These are phyloP conservation scores for Malachius bipustulatus DNA, from an alignment of 2,888 invertebrate species.

Conservation along the genomic window DNA sequence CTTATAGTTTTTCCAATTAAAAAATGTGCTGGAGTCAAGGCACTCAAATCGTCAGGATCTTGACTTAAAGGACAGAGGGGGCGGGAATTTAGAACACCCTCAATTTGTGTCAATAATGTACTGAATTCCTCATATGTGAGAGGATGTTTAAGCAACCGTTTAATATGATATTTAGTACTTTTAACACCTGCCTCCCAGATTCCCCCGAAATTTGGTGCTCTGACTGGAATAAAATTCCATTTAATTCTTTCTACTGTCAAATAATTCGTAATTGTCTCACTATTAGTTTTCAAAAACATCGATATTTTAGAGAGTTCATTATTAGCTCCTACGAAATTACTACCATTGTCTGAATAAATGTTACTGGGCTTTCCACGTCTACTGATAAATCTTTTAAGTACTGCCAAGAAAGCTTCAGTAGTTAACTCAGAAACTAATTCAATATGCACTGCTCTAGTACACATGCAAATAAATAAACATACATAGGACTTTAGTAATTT, in stretches of 20 bases:
- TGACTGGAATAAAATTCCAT: slow-evolving; percentile 24
- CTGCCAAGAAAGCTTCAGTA: slow-evolving; percentile 11
- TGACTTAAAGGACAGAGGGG: slow-evolving; percentile 15
- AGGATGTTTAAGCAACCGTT: slow-evolving; percentile 17
- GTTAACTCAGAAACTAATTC: slow-evolving; percentile 13
- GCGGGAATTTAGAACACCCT: slow-evolving; percentile 21
- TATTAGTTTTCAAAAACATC: slow-evolving; percentile 5
- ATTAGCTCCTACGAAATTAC: slow-evolving; percentile 13
- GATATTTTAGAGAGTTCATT: slow-evolving; percentile 11
- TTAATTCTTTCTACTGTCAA: slow-evolving; percentile 14
- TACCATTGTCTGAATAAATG: slow-evolving; percentile 13
- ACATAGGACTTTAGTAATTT: slow-evolving; percentile 11
- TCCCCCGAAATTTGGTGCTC: slow-evolving; percentile 23
- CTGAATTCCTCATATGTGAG: slow-evolving; percentile 21
- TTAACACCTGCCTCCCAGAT: slow-evolving; percentile 25
- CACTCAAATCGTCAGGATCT: slow-evolving; percentile 13
- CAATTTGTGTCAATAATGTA: slow-evolving; percentile 20
- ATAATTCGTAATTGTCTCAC: slow-evolving; percentile 6
- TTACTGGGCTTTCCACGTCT: slow-evolving; percentile 11
- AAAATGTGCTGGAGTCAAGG: slow-evolving; percentile 16
- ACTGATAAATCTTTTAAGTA: slow-evolving; percentile 13
- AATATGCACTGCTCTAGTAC: slow-evolving; percentile 13
- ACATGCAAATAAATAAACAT: slow-evolving; percentile 12
- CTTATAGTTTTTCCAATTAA: slow-evolving; percentile 23
- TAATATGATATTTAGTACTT: slow-evolving; percentile 22